These are phyloP conservation scores for Pholis gunnellus DNA, from an alignment of 2,113 vertebrate species.

Conservation along the genomic window DNA sequence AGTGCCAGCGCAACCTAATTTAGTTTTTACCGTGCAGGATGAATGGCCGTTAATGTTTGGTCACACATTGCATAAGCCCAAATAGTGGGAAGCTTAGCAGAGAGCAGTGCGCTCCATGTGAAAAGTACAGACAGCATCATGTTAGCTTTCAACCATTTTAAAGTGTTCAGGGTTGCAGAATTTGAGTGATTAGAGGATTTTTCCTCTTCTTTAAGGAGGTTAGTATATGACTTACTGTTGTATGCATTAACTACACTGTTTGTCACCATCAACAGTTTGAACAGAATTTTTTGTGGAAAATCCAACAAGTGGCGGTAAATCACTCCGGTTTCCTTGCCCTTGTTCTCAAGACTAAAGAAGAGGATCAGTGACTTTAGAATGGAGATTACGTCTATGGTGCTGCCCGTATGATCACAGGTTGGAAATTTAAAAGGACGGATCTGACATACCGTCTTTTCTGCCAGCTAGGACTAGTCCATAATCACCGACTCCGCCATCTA, in stretches of 20 bases:
- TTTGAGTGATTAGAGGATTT: constrained; percentile 22
- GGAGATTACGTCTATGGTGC: constrained; percentile 63
- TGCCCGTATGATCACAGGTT: constrained; percentile 62
- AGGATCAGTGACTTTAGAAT: constrained; percentile 58
- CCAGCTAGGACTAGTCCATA: constrained; percentile 58
- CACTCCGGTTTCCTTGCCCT: constrained; percentile 12
- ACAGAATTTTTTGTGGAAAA: constrained; percentile 6
- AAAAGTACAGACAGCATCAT: constrained; percentile 64
- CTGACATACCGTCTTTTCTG: constrained; percentile 68
- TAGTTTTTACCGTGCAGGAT: constrained; percentile 11
- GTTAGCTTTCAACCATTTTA: constrained; percentile 60
- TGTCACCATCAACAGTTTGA: constrained; percentile 20
- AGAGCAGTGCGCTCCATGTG: constrained; percentile 48
- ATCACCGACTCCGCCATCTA: constrained; percentile 50
- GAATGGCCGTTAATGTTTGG: constrained; percentile 3
- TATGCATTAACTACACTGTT: constrained; percentile 8
- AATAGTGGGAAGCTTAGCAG: constrained; percentile 18
- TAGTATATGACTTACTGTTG: constrained; percentile 22
- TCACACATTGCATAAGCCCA: constrained; percentile 8
- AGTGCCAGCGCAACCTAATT: background rate
- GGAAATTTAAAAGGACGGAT: constrained; percentile 26
- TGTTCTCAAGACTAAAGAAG: constrained; percentile 57
- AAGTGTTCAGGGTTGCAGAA: constrained; percentile 6
- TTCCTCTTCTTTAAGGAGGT: constrained; percentile 61
- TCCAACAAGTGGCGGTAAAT: constrained; percentile 14